Evolutionary conservation across 2,797 vertebrate species (phyloP), one percentile per base, ranked within the genome.

Genomic region (Leptoclinus maculatus): DNA sequence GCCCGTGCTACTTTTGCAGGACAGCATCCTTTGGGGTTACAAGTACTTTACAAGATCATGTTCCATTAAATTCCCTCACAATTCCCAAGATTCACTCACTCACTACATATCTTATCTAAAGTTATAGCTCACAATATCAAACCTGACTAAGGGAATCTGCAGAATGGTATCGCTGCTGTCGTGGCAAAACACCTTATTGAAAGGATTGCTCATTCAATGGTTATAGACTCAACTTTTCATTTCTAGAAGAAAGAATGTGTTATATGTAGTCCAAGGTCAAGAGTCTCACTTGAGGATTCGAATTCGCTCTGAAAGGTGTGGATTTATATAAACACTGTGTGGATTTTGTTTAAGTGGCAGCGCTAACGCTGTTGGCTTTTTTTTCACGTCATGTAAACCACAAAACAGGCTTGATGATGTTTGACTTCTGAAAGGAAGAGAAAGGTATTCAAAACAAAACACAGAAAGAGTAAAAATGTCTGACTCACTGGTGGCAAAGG

Each of bases 381-480:
- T 47, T 21, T 38, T 6, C 13, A n/a, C 66, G 57, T 66, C 43
- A 67, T 29, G 27, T 56, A 27, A 60, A 60, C 71, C 62, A 45
- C 72, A 76, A 66, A 39, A 66, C 47, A 83, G 13, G 36, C 43
- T n/a, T 45, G 69, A 69, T 71, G 72, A 66, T 80, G 79, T 84
- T 80, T 74, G 81, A 81, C 59, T 75, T 83, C 66, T 75, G 0
- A 87, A 57, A 88, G 87, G 80, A 88, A 91, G 73, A 43, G 80
- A 85, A 87, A 84, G 75, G 83, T 82, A 85, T 87, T 92, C 66
- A 80, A 91, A 92, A 87, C 87, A 87, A 82, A 91, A 83, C 41
- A 65, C 58, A 78, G 79, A 64, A 70, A 76, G 77, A 80, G 82
- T 87, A 79, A 85, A 89, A 87, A 82, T 23, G 78, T 89, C 87